Base-by-base conservation (phyloP, 2,888 invertebrate species). In the Xiphydria camelus region DNA sequence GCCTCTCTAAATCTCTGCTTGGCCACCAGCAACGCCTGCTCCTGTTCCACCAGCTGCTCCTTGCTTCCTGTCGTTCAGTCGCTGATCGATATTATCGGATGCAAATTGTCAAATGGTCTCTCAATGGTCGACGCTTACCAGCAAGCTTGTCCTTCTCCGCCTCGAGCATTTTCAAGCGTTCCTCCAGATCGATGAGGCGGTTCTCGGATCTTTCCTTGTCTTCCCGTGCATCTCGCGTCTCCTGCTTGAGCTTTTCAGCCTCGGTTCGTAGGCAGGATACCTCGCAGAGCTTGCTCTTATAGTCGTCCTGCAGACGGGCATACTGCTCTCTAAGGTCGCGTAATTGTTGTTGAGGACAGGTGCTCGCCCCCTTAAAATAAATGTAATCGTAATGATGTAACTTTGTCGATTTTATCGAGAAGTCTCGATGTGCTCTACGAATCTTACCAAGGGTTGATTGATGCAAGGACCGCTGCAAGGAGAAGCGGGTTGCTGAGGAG, bases 261-360 rank as follows among this genome's bases (percentile, higher is more conserved):
- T 82, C 81, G 0, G 79, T 73, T 47, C 82, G 64, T 20, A 82
- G 62, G 35, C 77, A 75, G 1, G 80, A 78, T 42, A 87, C 85
- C 78, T 88, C 87, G 4, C 82, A 80, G 7, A 87, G 76, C 78
- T 87, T 87, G 1, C 78, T 80, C 57, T 84, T 87, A 65, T 83
- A 87, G 62, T 82, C 84, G 56, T 86, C 85, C 68, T 86, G 85
- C 0, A 85, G 79, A 46, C 83, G 79, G 6, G 77, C 77, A 45
- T 87, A 82, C 61, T 85, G 83, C 48, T 85, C 81, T 14, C 79
- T 77, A 6, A 86, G 66, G 64, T 82, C 83, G 18, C 79, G 76
- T 3, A 84, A 76, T 71, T 85, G 83, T 53, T 76, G 79, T 53
- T 84, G 83, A 14, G 64, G 63, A 52, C 66, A 65, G 22, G 58